Base-by-base conservation (phyloP, 1,140 invertebrate species). In the Araneus ventricosus region DNA sequence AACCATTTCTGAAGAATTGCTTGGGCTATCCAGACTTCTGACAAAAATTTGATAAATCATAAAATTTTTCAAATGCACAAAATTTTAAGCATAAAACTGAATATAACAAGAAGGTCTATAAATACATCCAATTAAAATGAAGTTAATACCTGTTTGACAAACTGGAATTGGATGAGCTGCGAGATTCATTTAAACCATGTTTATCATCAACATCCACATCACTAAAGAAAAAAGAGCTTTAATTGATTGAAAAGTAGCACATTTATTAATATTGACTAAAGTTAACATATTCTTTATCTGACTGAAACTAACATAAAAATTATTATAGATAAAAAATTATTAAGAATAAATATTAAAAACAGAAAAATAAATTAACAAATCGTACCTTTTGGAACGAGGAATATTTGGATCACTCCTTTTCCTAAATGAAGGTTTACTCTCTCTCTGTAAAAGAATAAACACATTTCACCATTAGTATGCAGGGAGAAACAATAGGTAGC, bases 1-100 rank as follows among this genome's bases (percentile, higher is more conserved):
- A 92, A 96, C 96, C 92, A 95, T 95, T 94, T n/a, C n/a, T n/a
- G 95, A 94, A 20, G 96, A 96, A 94, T 96, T 96, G 94, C 96
- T 96, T 4, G 97, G 97, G 95, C 97, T 97, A 93, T 97, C 97
- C 94, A 96, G 94, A 94, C 96, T 96, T 94, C 95, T 96, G 94
- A 37, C 84, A 63, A 1, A 37, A 20, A 14, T 20, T 75, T 37
- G 4, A 34, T 17, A 75, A 37, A 22, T 22, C 30, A 34, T 75
- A 20, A 63, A 5, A 5, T 24, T 27, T 67, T 27, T 27, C n/a
- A 67, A 67, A 27, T 30, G 8, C n/a, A 67, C 7, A 67, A n/a
- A 27, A 67, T 67, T 0, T 67, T 30, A 27, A 67, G 8, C 27
- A 67, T 61, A 61, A 52, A 24, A 61, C 27, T 10, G 24, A 67